A percentile compares a stretch with the other conserved stretches of the same genome.
Evolutionary conservation across 2,888 invertebrate species (phyloP).

Genomic region (Dicyrtomina minuta): DNA sequence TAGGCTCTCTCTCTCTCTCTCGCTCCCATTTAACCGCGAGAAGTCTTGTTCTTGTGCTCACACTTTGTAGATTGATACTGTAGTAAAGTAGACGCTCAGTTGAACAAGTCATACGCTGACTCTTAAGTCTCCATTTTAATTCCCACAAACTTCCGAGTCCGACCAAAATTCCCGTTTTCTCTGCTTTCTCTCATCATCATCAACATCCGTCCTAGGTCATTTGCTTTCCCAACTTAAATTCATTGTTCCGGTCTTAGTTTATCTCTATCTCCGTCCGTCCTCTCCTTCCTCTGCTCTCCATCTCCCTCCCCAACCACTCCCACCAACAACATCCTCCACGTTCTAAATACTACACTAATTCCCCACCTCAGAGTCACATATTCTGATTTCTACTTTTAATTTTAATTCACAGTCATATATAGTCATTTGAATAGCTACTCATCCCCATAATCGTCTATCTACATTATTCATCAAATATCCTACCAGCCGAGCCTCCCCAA

Average conservation of each 20-base stretch:
- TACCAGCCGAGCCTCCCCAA: too few species aligned
- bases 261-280: constrained; percentile 10
- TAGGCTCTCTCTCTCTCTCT: not conserved
- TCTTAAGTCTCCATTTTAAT: constrained; percentile 11
- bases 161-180: constrained; percentile 10
- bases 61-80: not conserved
- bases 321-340: too few species aligned
- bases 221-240: constrained; percentile 20
- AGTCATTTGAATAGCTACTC: too few species aligned
- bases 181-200: constrained; percentile 7
- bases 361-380: too few species aligned
- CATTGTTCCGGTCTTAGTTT: constrained; percentile 18
- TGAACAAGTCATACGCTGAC: not conserved
- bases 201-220: constrained; percentile 21
- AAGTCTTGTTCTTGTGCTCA: too few species aligned
- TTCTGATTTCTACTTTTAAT: too few species aligned
- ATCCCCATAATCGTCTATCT: too few species aligned
- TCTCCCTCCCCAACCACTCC: too few species aligned
- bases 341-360: too few species aligned
- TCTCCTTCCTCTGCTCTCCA: not conserved
- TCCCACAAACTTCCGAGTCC: constrained; percentile 18
- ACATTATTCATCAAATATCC: too few species aligned
- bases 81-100: not conserved
- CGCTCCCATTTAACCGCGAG: not conserved
- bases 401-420: too few species aligned